Evolutionary conservation across 2,797 vertebrate genomes (phyloP).

Genomic region (Phataginus tetradactyla): DNA sequence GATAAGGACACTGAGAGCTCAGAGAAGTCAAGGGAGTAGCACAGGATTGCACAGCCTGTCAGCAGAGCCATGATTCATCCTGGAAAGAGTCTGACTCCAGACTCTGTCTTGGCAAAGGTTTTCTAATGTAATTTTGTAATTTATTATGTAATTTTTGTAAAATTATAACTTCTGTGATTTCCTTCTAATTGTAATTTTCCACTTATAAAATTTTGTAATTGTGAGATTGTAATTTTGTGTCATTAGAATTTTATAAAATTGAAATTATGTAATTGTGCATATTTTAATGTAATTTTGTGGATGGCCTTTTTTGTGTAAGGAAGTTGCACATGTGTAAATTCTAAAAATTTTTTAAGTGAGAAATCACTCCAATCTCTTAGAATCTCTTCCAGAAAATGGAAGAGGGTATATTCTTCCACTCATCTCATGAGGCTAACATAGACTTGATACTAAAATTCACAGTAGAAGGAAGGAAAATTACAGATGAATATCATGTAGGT

Average conservation of each 20-base stretch:
- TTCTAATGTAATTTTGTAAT: neutral
- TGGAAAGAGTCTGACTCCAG: neutral
- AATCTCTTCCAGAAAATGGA: neutral
- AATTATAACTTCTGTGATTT: neutral
- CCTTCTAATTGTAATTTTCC: neutral
- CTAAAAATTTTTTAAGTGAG: neutral
- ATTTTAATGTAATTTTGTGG: neutral
- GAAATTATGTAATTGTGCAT: neutral
- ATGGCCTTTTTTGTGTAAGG: neutral
- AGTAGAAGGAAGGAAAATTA: neutral
- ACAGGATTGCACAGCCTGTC: neutral
- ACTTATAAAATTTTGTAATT: neutral
- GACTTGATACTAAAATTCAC: neutral
- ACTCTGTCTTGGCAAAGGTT: neutral
- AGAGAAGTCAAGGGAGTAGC: neutral
- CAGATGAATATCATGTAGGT: neutral
- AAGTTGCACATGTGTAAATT: neutral
- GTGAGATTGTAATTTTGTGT: neutral
- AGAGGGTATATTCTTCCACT: neutral
- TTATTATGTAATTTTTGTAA: neutral
- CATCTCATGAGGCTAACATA: neutral
- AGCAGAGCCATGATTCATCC: neutral
- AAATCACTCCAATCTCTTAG: constrained; percentile 1
- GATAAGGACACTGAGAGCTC: neutral
- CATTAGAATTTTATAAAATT: neutral